These are phyloP conservation scores for Colostygia pectinataria DNA, from an alignment of 2,888 invertebrate species.

Conservation along the genomic window DNA sequence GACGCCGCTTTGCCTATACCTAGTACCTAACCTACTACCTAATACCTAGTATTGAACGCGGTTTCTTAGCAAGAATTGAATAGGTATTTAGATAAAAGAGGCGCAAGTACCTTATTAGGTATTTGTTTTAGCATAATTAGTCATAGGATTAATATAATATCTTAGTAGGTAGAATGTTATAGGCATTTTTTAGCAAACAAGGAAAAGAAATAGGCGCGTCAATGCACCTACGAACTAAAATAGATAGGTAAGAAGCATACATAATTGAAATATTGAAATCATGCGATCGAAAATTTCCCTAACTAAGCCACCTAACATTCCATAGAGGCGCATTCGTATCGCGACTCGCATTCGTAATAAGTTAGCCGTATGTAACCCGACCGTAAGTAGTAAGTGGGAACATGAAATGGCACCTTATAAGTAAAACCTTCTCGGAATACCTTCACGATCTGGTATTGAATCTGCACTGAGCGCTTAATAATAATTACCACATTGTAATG, in stretches of 20 bases:
- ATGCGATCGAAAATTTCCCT: constrained; percentile 40
- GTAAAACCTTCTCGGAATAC: constrained; percentile 43
- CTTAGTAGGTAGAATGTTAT: too few relatives aligned
- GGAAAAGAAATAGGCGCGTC: neutral
- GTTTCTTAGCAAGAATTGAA: too few relatives aligned
- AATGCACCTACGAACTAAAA: neutral
- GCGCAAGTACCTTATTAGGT: too few relatives aligned
- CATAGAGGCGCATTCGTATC: constrained; percentile 38
- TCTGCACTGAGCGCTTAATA: constrained; percentile 28
- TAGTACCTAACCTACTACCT: too few relatives aligned
- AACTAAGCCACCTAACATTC: constrained; percentile 52
- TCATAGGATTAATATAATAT: too few relatives aligned
- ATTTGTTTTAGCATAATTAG: too few relatives aligned
- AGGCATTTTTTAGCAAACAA: neutral
- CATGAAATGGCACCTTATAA: constrained; percentile 53
- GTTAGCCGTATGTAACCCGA: constrained; percentile 44
- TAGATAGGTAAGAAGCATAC: neutral
- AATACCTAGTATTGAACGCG: too few relatives aligned
- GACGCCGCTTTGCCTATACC: too few relatives aligned
- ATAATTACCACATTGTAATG: neutral
- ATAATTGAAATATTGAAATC: constrained; percentile 24
- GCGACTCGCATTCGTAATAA: constrained; percentile 52
- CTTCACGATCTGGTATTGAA: constrained; percentile 33
- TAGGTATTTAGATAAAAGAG: too few relatives aligned
- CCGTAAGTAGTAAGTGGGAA: constrained; percentile 45